Evolutionary conservation across 2,888 invertebrate species (phyloP), one percentile per base, ranked within the genome.

Genomic region (Diploptera punctata): DNA sequence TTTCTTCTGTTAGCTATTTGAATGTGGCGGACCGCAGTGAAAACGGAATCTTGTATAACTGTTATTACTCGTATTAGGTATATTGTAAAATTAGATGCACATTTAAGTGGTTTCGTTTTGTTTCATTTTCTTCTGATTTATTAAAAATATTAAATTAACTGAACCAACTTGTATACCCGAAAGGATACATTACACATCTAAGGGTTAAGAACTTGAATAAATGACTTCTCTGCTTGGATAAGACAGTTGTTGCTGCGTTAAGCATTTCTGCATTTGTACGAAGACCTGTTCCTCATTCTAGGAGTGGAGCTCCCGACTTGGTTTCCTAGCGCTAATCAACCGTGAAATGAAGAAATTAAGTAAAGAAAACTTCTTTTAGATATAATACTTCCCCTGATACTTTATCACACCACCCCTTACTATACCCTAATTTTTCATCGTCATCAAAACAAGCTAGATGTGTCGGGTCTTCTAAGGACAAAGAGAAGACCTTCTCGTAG

Each of bases 321-420:
- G 21, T 38, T 43, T 47, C 43, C 21, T 38, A 13, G 16, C 31
- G 54, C 57, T 74, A 74, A 74, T 74, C 74, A 72, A 72, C 69
- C 74, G 60, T 74, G 72, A 74, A 74, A 74, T 72, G 74, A 74
- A 74, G 70, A 74, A 74, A 74, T 74, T 74, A 72, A 72, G 68
- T 47, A 62, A 62, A 62, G 62, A 62, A 52, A 62, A 62, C 43
- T 52, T 52, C 21, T 52, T 52, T 52, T 52, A 24, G 52, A 18
- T 52, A 49, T 49, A 21, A 52, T 52, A 21, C 24, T 52, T 52
- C 52, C 24, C 24, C 24, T 52, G 4, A 19, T 9, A 52, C 10
- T 52, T 52, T 52, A 52, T 52, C 52, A 52, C 52, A 52, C 13
- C 3, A 4, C 24, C 19, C 19, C 49, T 19, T 19, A 21, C 49